Conservation (phyloP, 2,113 vertebrate genomes). For the Camelus bactrianus region DNA sequence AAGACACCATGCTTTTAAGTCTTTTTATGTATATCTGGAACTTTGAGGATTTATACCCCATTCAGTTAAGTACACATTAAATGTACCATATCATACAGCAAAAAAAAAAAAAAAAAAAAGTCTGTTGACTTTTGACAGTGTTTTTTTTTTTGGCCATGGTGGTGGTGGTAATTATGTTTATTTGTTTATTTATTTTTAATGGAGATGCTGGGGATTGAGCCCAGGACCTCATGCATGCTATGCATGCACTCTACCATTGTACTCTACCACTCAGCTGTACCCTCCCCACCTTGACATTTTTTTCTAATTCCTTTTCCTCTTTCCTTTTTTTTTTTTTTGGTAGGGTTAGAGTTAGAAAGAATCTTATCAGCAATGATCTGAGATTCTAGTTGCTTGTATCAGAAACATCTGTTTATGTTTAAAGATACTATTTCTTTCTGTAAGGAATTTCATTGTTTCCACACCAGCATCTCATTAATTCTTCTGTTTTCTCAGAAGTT, state of each 20-base stretch:
- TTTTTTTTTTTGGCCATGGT: too few relatives aligned
- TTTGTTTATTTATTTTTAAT: too few relatives aligned
- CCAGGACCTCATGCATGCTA: too few relatives aligned
- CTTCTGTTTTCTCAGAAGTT: neutral
- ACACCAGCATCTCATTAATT: neutral
- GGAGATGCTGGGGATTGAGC: too few relatives aligned
- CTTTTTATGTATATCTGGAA: neutral
- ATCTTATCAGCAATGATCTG: neutral
- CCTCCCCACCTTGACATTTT: neutral
- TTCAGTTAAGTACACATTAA: neutral
- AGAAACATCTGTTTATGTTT: slow-evolving; percentile 25
- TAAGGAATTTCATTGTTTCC: slow-evolving; percentile 13
- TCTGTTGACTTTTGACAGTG: neutral
- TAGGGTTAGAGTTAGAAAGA: neutral
- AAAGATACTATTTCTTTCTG: neutral
- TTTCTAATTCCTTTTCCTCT: neutral
- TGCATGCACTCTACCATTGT: too few relatives aligned
- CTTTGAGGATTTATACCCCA: slow-evolving; percentile 1
- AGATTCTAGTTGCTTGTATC: neutral
- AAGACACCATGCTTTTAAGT: neutral
- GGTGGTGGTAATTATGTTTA: too few relatives aligned
- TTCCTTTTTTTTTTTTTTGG: neutral
- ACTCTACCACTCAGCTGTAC: too few relatives aligned
- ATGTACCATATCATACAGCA: too few relatives aligned
- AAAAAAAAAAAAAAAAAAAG: too few relatives aligned